phyloP scores from a whole-genome alignment of 2,888 invertebrate genomes.

The Trachelus tabidus region DNA sequence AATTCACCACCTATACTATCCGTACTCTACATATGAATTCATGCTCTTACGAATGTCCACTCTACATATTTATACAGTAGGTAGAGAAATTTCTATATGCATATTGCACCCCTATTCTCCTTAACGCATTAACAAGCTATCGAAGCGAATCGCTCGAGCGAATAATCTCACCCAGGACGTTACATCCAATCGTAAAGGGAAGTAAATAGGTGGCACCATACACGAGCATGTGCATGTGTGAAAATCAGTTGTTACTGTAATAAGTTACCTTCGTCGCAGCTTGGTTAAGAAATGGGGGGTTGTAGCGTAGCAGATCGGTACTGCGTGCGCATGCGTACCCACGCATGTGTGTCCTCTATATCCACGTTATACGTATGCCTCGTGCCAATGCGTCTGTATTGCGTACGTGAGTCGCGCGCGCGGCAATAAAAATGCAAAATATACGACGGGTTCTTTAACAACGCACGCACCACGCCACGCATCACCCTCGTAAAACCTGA shows the following conservation, averaged over 20 bases:
- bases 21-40: not conserved
- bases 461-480: constrained; percentile 40
- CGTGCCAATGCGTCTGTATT: not conserved
- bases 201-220: not conserved
- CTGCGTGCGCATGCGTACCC: not conserved
- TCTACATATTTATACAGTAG: not conserved
- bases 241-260: not conserved
- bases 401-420: constrained; percentile 30
- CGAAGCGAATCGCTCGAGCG: not conserved
- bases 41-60: too few species aligned
- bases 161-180: not conserved
- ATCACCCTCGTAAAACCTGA: constrained; percentile 15
- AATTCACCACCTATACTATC: not conserved
- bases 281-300: not conserved
- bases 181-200: not conserved
- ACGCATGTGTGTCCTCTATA: not conserved
- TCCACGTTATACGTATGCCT: not conserved
- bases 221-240: not conserved
- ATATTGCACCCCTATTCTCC: not conserved
- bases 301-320: not conserved
- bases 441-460: constrained; percentile 44
- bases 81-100: not conserved
- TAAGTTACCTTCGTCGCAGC: not conserved
- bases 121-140: not conserved
- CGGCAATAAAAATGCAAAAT: constrained; percentile 59